Evolutionary conservation across 1,140 invertebrate species (phyloP).

Genomic region (Aporrectodea caliginosa): DNA sequence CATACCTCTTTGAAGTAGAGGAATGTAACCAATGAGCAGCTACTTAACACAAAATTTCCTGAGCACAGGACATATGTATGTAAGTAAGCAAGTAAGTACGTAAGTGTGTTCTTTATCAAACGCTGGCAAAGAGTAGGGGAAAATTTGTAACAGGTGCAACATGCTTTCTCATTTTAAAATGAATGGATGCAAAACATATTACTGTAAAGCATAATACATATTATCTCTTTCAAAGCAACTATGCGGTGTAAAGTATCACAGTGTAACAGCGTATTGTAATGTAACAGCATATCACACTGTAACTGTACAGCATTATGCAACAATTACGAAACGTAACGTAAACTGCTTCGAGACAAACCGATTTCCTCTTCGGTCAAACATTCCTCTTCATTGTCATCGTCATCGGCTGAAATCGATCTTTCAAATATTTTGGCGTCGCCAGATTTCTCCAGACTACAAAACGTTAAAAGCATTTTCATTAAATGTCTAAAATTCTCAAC

Average conservation of each 20-base stretch:
- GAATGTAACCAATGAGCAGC: too few relatives aligned
- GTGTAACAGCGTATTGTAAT: background rate
- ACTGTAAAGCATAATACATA: background rate
- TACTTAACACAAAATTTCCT: too few relatives aligned
- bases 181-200: background rate
- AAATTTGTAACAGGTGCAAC: too few relatives aligned
- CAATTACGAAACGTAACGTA: background rate
- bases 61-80: too few relatives aligned
- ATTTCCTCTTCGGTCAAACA: slow-evolving; percentile 39
- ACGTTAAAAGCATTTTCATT: background rate
- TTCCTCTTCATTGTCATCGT: slow-evolving; percentile 36
- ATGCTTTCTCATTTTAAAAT: too few relatives aligned
- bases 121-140: too few relatives aligned
- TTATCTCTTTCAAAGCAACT: background rate
- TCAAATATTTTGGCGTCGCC: slow-evolving; percentile 5
- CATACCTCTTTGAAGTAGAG: too few relatives aligned
- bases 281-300: background rate
- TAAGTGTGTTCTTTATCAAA: too few relatives aligned
- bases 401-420: slow-evolving; percentile 27
- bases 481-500: background rate
- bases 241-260: background rate
- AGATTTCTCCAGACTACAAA: background rate
- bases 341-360: slow-evolving; percentile 31
- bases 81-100: too few relatives aligned
- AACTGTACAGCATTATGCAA: background rate